Percentiles rank a stretch among this genome's conserved stretches.
These are phyloP conservation scores for Prostheceraeus crozeri DNA, from an alignment of 2,888 invertebrate species.

Conservation along the genomic window DNA sequence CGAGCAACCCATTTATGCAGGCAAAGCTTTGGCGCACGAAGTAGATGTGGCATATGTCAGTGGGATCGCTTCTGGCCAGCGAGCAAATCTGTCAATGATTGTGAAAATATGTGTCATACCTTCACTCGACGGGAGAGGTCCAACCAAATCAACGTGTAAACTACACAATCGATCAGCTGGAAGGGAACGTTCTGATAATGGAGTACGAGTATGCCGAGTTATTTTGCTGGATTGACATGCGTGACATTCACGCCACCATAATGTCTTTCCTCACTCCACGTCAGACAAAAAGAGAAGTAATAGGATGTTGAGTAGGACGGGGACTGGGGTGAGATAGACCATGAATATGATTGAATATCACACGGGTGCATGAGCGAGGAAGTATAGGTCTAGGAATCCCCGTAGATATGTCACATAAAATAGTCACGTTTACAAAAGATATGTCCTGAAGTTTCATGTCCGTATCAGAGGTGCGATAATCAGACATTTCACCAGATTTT, in stretches of 20 bases:
- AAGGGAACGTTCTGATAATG: slow-evolving; percentile 12
- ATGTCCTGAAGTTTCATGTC: too few relatives aligned
- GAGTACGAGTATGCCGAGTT: slow-evolving; percentile 44
- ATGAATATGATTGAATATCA: too few relatives aligned
- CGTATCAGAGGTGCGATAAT: too few relatives aligned
- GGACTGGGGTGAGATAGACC: slow-evolving; percentile 31
- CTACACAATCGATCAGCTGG: slow-evolving; percentile 49
- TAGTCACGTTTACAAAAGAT: too few relatives aligned
- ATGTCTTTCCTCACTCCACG: slow-evolving; percentile 41
- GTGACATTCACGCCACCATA: slow-evolving; percentile 46
- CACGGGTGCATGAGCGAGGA: too few relatives aligned
- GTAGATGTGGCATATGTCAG: slow-evolving; percentile 40
- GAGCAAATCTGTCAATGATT: slow-evolving; percentile 44
- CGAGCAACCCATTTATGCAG: slow-evolving; percentile 53
- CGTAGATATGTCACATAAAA: too few relatives aligned
- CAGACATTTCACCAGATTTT: too few relatives aligned
- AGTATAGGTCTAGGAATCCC: too few relatives aligned
- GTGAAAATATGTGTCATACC: slow-evolving; percentile 43
- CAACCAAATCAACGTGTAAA: slow-evolving; percentile 57
- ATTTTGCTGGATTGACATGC: slow-evolving; percentile 50
- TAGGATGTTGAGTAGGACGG: slow-evolving; percentile 32
- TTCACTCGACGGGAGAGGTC: slow-evolving; percentile 48
- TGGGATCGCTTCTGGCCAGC: slow-evolving; percentile 39
- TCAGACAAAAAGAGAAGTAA: slow-evolving; percentile 31
- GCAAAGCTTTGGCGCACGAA: slow-evolving; percentile 48